Base-by-base conservation (phyloP, 2,797 vertebrate species). In the Coilia nasus region DNA sequence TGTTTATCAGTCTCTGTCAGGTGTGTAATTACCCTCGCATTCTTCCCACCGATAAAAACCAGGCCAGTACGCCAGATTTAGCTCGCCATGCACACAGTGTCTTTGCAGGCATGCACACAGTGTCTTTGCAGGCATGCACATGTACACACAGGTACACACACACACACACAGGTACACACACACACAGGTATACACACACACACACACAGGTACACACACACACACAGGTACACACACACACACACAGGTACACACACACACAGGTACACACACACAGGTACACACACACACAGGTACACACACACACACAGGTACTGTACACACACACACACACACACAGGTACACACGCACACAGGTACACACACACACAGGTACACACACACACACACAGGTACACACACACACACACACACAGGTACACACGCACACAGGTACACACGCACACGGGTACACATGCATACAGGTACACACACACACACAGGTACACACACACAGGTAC, bases 1-100 rank as follows among this genome's bases (percentile, higher is more conserved):
- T 87, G 86, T 90, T 86, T 90, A 85, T 92, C 89, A 89, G 89
- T 83, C 59, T 12, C 85, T 87, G 83, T 90, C 90, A 89, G 90
- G 89, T 88, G 85, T 90, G 88, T 56, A 35, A 88, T 89, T 90
- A 88, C 86, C 81, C 35, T 75, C 46, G 46, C 87, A 83, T 87
- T 83, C 87, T 59, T 44, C 21, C 21, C 46, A 31, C 83, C 85
- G 85, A 88, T 88, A 87, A 90, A 31, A 88, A 85, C 84, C 82
- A 47, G 81, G 46, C 83, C 56, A 12, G 83, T 3, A 10, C 82
- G 81, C 85, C 44, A 59, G 78, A 81, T 75, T 82, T 11, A 14
- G 82, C 64, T 28, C 82, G 7, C 60, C 21, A 57, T 57, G 60
- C 59, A 56, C 62, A 75, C 57, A 71, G 46, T 62, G 67, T 85